These are phyloP conservation scores for Halcyon badia DNA, from an alignment of 2,797 vertebrate genomes.

Conservation along the genomic window DNA sequence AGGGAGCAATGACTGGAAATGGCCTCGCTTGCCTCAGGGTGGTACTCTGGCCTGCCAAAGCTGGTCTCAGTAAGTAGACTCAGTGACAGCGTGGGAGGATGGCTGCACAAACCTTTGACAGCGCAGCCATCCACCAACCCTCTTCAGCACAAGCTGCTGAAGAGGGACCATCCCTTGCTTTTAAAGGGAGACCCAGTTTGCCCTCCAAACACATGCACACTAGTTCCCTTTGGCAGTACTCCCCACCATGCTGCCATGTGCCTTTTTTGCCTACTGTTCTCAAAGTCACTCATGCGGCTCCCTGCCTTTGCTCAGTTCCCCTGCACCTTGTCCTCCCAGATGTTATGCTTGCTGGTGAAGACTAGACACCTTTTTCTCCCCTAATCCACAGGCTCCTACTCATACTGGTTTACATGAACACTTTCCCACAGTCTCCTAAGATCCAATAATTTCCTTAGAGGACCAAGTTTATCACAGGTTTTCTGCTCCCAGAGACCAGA, in stretches of 20 bases:
- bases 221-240: not conserved
- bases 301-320: not conserved
- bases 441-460: not conserved
- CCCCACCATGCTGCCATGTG: accelerated
- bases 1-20: not conserved
- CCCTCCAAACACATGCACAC: accelerated
- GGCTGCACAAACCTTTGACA: accelerated
- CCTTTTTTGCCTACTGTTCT: not conserved
- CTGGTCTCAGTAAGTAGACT: accelerated
- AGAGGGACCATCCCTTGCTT: not conserved
- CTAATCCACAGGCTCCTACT: not conserved
- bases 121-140: not conserved
- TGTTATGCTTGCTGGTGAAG: not conserved
- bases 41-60: not conserved
- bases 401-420: not conserved
- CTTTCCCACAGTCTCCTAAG: not conserved
- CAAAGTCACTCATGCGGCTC: not conserved
- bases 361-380: not conserved
- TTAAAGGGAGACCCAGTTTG: not conserved
- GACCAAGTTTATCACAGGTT: not conserved
- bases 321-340: not conserved
- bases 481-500: not conserved
- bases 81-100: accelerated
- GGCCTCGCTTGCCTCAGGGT: not conserved
- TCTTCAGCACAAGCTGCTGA: not conserved